Evolutionary conservation across 2,113 vertebrate genomes (phyloP).

Genomic region (Campylorhamphus procurvoides): DNA sequence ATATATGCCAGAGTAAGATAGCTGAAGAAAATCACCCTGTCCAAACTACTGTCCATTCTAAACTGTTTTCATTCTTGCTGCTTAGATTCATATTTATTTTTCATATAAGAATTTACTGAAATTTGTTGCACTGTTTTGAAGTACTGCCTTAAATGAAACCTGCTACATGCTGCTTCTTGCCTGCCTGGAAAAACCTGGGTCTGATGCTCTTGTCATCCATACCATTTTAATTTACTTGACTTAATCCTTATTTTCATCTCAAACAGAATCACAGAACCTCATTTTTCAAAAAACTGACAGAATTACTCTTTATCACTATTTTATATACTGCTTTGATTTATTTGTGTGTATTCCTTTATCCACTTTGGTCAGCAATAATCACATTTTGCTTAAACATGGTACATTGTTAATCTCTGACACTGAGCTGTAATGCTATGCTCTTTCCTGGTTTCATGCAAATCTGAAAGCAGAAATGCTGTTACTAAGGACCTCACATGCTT

Average conservation of each 20-base stretch:
- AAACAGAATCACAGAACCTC: background rate
- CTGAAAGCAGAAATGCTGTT: background rate
- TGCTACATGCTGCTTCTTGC: background rate
- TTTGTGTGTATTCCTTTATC: background rate
- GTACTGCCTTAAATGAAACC: conserved; percentile 18
- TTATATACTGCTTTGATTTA: background rate
- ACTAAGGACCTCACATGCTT: background rate
- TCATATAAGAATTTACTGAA: background rate
- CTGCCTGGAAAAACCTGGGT: background rate
- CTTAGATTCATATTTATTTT: background rate
- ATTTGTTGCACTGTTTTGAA: background rate
- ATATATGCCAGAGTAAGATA: background rate
- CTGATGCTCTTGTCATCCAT: background rate
- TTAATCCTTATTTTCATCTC: conserved; percentile 27
- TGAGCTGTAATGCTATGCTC: background rate
- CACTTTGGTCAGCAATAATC: conserved; percentile 8
- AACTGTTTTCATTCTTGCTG: background rate
- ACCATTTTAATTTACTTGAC: conserved; percentile 20
- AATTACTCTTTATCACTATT: background rate
- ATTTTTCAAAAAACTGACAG: background rate
- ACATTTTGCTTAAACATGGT: background rate
- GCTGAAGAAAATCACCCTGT: background rate
- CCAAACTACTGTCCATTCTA: background rate
- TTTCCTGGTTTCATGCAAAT: conserved; percentile 29
- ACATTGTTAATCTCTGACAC: conserved; percentile 27